Evolutionary conservation across 2,797 vertebrate genomes (phyloP), one percentile per base, ranked within the genome.

Genomic region (Melanotaenia trifasciata): DNA sequence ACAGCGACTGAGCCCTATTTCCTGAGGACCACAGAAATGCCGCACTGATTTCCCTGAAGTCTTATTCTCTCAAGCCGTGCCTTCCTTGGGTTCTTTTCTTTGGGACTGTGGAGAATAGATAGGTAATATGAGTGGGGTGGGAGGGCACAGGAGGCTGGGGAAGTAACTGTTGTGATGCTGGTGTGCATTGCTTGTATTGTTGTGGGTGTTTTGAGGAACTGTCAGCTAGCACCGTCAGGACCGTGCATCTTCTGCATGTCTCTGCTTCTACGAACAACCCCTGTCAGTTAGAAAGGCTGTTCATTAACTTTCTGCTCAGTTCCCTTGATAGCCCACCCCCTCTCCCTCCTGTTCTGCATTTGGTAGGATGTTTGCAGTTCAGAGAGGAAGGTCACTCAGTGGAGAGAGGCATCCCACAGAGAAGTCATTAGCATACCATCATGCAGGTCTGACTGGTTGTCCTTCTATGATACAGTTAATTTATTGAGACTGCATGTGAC

Each of bases 41-140:
- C 7, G 56, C 78, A 82, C 81, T 80, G 87, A 90, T 92, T 90
- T 88, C 83, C 85, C 90, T 13, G 32, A 72, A 76, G 82, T 87
- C 40, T 84, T 66, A 76, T 89, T 87, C 77, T 82, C 71, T 64
- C 61, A 50, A 59, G 60, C 33, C 22, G 45, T 64, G 50, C 85
- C 75, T 79, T 83, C 61, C 58, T 72, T 58, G 33, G 2, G 30
- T 70, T 59, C 56, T 72, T 72, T 77, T 64, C 67, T 61, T 60
- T 1, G 35, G 58, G 57, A 64, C 65, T 2, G 10, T 20, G 33
- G 28, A 35, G 53, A 58, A 61, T 51, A 45, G 51, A 54, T 57
- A 24, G 50, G 16, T 70, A 70, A 79, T 77, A 70, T 50, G 18
- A 67, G 76, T 35, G 38, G 22, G n/a, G 53, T 3, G 2, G 28